Percentiles rank a stretch among this genome's conserved stretches.
Evolutionary conservation across 1,140 invertebrate species (phyloP).

Genomic region (Colletes gigas): DNA sequence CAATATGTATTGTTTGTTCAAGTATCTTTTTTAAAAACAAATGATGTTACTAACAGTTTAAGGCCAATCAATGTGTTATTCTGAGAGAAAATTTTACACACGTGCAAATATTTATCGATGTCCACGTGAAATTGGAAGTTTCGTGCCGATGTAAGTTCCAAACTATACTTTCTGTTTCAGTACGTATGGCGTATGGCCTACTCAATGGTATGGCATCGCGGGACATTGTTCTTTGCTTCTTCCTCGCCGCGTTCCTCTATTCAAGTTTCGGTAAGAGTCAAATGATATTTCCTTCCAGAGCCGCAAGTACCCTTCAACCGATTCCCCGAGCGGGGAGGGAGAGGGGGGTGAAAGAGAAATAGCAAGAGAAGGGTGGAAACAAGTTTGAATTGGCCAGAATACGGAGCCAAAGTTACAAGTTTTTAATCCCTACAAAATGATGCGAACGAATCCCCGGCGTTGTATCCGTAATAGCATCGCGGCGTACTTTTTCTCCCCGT

Average conservation of each 20-base stretch:
- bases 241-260: slow-evolving; percentile 60
- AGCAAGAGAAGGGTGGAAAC: not conserved
- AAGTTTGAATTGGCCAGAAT: slow-evolving; percentile 37
- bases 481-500: not conserved
- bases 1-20: too few relatives aligned
- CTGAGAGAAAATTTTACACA: too few relatives aligned
- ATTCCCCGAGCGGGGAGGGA: not conserved
- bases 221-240: slow-evolving; percentile 61
- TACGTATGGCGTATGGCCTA: slow-evolving; percentile 66
- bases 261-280: slow-evolving; percentile 66
- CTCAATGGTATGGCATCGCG: slow-evolving; percentile 68
- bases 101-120: too few relatives aligned
- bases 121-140: too few relatives aligned
- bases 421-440: slow-evolving; percentile 63
- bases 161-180: slow-evolving; percentile 54
- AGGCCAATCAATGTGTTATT: too few relatives aligned
- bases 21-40: too few relatives aligned
- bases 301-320: not conserved
- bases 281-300: slow-evolving; percentile 14
- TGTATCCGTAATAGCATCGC: slow-evolving; percentile 41
- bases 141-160: not conserved
- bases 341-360: not conserved
- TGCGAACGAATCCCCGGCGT: slow-evolving; percentile 47
- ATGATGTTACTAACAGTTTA: too few relatives aligned
- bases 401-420: slow-evolving; percentile 58